Evolutionary conservation across 2,888 invertebrate genomes (phyloP).

Genomic region (Andrena minutula): DNA sequence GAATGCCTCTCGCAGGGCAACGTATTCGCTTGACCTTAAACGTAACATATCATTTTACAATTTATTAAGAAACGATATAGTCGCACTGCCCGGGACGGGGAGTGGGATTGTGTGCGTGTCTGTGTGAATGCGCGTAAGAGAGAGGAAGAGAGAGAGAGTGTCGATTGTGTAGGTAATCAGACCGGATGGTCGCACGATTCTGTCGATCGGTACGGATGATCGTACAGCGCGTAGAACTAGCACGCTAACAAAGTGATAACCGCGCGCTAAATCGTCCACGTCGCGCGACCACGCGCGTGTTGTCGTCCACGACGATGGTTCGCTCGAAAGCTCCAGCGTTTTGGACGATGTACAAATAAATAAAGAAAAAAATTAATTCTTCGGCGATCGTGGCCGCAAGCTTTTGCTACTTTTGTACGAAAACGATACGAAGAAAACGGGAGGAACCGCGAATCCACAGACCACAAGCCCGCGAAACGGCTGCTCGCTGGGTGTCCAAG

Average conservation of each 20-base stretch:
- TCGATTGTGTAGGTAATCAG: slow-evolving; percentile 31
- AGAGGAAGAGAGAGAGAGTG: neutral
- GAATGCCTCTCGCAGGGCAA: slow-evolving; percentile 58
- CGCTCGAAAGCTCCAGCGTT: slow-evolving; percentile 25
- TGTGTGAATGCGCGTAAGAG: neutral
- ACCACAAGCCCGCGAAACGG: neutral
- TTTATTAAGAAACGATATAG: slow-evolving; percentile 49
- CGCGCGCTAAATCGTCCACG: slow-evolving; percentile 9
- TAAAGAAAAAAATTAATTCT: slow-evolving; percentile 8
- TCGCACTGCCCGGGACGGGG: slow-evolving; percentile 53
- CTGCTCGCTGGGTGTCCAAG: slow-evolving; percentile 1
- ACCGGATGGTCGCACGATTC: slow-evolving; percentile 27
- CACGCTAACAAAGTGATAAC: slow-evolving; percentile 19
- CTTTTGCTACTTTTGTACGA: slow-evolving; percentile 66
- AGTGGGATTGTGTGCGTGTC: neutral
- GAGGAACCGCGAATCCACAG: slow-evolving; percentile 10
- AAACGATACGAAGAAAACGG: slow-evolving; percentile 43
- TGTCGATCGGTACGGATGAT: slow-evolving; percentile 29
- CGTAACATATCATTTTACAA: slow-evolving; percentile 64
- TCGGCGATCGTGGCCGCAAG: slow-evolving; percentile 56
- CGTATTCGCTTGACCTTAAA: slow-evolving; percentile 65
- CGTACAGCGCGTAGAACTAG: slow-evolving; percentile 27
- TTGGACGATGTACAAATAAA: neutral
- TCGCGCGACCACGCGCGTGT: neutral
- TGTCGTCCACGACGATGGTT: slow-evolving; percentile 28